These are phyloP conservation scores for Pristionchus exspectatus DNA, from an alignment of 2,888 invertebrate genomes.

Conservation along the genomic window DNA sequence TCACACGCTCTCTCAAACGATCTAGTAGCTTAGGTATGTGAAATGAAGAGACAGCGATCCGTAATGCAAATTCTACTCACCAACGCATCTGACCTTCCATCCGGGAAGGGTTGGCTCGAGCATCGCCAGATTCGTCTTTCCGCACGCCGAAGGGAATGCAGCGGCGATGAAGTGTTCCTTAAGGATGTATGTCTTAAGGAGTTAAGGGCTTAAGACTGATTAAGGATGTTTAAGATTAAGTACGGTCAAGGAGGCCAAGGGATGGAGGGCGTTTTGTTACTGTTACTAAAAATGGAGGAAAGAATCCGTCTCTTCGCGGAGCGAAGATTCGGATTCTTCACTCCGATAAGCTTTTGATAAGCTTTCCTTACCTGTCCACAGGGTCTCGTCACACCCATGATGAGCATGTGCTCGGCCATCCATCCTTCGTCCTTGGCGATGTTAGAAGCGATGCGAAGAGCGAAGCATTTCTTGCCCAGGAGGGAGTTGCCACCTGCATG, in stretches of 20 bases:
- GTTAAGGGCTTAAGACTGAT: neutral
- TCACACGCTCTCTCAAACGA: neutral
- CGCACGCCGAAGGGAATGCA: constrained; percentile 97
- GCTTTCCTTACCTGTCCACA: constrained; percentile 80
- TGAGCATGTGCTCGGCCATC: constrained; percentile 98
- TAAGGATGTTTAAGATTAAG: neutral
- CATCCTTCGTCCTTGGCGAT: constrained; percentile 94
- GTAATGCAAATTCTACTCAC: constrained; percentile 82
- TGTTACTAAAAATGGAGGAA: too few relatives aligned
- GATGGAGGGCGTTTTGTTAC: too few relatives aligned
- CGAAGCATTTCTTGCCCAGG: constrained; percentile 97
- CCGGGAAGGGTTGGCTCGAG: constrained; percentile 93
- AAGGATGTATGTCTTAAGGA: constrained; percentile 60
- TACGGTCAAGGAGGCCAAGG: too few relatives aligned
- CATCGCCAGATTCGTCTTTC: constrained; percentile 99
- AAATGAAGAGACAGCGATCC: too few relatives aligned
- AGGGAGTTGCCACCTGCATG: constrained; percentile 79
- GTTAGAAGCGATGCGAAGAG: constrained; percentile 93
- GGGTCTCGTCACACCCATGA: too few relatives aligned
- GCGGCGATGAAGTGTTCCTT: constrained; percentile 86
- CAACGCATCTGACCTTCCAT: constrained; percentile 84
- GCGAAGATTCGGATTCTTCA: too few relatives aligned
- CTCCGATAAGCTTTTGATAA: too few relatives aligned
- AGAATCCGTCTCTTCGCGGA: too few relatives aligned
- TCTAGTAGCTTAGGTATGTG: too few relatives aligned